Conservation (phyloP, 2,113 vertebrate genomes). For the Nothoprocta perdicaria region DNA sequence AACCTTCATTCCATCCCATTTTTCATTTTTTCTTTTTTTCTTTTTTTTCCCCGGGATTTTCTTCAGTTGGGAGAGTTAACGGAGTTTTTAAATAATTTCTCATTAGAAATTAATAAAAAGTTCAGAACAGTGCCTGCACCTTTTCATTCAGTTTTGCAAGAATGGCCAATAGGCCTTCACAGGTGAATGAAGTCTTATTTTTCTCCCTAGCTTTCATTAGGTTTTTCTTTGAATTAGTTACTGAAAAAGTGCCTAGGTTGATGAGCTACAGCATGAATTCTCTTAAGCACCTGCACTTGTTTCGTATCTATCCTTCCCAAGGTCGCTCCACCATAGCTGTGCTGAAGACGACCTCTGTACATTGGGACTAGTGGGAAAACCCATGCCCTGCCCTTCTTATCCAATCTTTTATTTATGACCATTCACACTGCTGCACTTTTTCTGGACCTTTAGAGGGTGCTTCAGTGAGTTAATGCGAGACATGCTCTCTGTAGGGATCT, state of each 20-base stretch:
- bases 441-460: neutral
- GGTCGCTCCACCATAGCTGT: neutral
- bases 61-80: neutral
- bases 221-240: rapidly evolving
- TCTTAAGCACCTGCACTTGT: neutral
- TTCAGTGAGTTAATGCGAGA: constrained; percentile 26
- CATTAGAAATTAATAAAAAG: neutral
- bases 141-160: neutral
- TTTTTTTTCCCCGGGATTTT: neutral
- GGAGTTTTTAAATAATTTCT: neutral
- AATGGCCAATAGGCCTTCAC: neutral
- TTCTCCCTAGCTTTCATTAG: neutral
- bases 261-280: neutral
- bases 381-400: neutral
- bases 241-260: neutral
- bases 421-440: neutral
- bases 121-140: neutral
- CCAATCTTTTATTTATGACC: neutral
- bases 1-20: neutral
- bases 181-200: neutral
- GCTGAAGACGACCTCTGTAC: neutral
- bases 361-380: neutral
- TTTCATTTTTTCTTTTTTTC: neutral
- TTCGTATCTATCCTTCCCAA: neutral
- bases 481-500: neutral